Base-by-base conservation (phyloP, 2,797 vertebrate genomes). In the Tapirus indicus region DNA sequence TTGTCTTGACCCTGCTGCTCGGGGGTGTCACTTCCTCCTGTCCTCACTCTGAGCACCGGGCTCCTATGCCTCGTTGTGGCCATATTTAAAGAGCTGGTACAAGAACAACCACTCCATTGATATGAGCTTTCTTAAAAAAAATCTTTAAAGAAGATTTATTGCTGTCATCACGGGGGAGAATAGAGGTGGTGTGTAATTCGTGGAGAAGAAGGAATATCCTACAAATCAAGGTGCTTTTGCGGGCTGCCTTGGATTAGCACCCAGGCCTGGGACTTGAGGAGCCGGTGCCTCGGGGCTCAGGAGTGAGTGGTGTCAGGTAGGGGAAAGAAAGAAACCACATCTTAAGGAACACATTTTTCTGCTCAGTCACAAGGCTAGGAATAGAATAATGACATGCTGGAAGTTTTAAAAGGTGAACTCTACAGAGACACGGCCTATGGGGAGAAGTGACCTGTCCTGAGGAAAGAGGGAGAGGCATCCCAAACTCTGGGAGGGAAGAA, bases 381-480 rank as follows among this genome's bases (percentile, higher is more conserved):
- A 86, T 11, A 84, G 88, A 92, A 91, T 75, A 84, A 75, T 58
- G 60, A 91, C 82, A 91, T 0, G 7, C 66, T 41, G 52, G 49
- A 92, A 94, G 89, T 94, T 97, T 66, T 64, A 85, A 88, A 82
- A 92, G 87, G 92, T 90, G 88, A 92, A 60, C 88, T 54, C 92
- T 12, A 62, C 91, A 87, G 64, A 88, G 85, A 77, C 69, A 54
- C 82, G 58, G 94, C 90, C 87, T 80, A 8, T 93, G 14, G 71
- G 75, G 80, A 78, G 69, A 94, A 83, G 54, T 87, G 94, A 96
- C 92, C 94, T 89, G 95, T 96, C 97, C 94, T 87, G 80, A 94
- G 93, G 93, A 92, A 80, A 91, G 77, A 91, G 78, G 49, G 71
- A 94, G 54, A 92, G 68, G 29, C 47, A 54, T 71, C 93, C 96